Evolutionary conservation across 2,113 vertebrate genomes (phyloP).

Genomic region (Varanus komodoensis): DNA sequence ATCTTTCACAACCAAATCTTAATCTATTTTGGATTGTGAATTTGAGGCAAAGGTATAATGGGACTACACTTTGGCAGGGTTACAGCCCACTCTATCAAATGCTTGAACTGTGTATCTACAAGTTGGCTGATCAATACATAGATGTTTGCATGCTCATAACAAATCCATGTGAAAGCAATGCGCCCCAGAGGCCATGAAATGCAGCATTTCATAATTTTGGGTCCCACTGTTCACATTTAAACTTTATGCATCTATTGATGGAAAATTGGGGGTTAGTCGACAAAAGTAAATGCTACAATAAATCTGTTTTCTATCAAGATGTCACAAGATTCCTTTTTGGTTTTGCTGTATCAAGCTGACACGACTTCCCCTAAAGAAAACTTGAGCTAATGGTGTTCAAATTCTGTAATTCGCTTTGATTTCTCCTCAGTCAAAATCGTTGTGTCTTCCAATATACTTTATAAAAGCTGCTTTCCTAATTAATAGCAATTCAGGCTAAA

Average conservation of each 20-base stretch:
- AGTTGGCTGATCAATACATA: no score
- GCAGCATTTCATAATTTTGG: background rate
- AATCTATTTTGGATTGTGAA: background rate
- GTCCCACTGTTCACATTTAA: background rate
- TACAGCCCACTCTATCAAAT: no score
- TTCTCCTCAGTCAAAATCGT: background rate
- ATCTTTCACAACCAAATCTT: background rate
- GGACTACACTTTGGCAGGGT: no score
- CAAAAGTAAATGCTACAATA: background rate
- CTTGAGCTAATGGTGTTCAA: no score
- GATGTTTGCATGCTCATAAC: background rate
- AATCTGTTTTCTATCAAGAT: background rate
- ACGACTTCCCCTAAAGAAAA: background rate
- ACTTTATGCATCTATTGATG: background rate
- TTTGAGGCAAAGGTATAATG: background rate
- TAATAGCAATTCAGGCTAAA: background rate
- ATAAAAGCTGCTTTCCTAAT: background rate
- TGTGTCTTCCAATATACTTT: background rate
- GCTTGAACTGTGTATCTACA: no score
- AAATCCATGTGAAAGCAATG: background rate
- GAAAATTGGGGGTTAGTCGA: background rate
- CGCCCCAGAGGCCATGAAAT: background rate
- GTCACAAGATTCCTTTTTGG: background rate
- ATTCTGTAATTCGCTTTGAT: no score
- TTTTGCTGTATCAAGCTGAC: background rate